Percentiles rank a stretch among this genome's conserved stretches.
phyloP scores from a whole-genome alignment of 2,888 invertebrate species.

The Tinea trinotella region DNA sequence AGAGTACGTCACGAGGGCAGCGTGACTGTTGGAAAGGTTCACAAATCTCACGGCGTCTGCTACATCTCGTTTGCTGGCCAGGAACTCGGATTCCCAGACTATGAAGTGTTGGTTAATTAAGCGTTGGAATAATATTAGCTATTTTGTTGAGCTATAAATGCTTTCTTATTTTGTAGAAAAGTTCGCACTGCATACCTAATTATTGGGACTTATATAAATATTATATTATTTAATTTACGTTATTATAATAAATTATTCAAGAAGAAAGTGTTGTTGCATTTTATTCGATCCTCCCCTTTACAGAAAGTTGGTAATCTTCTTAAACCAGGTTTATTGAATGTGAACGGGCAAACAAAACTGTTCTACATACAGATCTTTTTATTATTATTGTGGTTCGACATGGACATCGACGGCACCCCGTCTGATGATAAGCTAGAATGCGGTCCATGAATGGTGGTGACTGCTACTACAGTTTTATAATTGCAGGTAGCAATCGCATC shows the following conservation, averaged over 20 bases:
- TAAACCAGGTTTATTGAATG: too few species aligned
- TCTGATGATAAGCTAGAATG: too few species aligned
- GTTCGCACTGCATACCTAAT: conserved; percentile 40
- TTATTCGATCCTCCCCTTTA: conserved; percentile 22
- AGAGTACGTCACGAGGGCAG: conserved; percentile 84
- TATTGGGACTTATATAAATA: conserved; percentile 18
- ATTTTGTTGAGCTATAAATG: conserved; percentile 19
- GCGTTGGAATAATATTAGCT: not conserved
- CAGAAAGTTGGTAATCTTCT: too few species aligned
- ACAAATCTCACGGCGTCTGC: conserved; percentile 84
- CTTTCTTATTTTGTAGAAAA: conserved; percentile 19
- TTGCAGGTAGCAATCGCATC: too few species aligned
- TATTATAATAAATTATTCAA: conserved; percentile 28
- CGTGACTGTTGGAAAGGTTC: conserved; percentile 86
- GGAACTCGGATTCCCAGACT: conserved; percentile 85
- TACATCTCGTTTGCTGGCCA: conserved; percentile 88
- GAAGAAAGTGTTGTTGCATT: conserved; percentile 21
- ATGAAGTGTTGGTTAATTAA: conserved; percentile 79
- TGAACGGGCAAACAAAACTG: too few species aligned
- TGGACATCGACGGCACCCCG: too few species aligned
- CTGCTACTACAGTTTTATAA: too few species aligned
- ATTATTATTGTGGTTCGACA: too few species aligned
- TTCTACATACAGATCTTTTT: too few species aligned
- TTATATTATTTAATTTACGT: conserved; percentile 23
- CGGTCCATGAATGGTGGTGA: too few species aligned